Evolutionary conservation across 1,140 invertebrate species (phyloP).

Genomic region (Bombus waltoni): DNA sequence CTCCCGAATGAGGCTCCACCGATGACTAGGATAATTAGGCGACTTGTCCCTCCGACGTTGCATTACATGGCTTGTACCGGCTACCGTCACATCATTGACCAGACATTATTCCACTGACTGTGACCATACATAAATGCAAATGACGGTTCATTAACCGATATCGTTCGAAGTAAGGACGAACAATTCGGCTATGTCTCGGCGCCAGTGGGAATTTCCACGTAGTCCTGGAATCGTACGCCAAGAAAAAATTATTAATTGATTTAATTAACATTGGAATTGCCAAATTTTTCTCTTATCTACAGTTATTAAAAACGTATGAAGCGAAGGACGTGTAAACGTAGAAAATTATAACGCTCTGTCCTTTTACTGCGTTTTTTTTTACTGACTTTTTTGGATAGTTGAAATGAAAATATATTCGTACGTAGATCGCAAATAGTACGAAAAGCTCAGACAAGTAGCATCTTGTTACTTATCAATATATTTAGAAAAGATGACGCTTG

Average conservation of each 20-base stretch:
- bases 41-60: slow-evolving; percentile 47
- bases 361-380: neutral
- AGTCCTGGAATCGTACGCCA: neutral
- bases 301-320: too few relatives aligned
- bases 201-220: neutral
- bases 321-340: neutral
- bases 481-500: neutral
- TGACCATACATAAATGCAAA: slow-evolving; percentile 44
- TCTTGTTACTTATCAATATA: too few relatives aligned
- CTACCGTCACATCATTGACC: slow-evolving; percentile 46
- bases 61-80: slow-evolving; percentile 17
- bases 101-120: slow-evolving; percentile 37
- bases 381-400: neutral
- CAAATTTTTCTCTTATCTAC: too few relatives aligned
- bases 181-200: neutral
- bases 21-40: slow-evolving; percentile 59
- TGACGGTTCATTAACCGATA: slow-evolving; percentile 13
- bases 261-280: too few relatives aligned
- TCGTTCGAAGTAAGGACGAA: slow-evolving; percentile 9
- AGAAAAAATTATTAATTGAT: too few relatives aligned
- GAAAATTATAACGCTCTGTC: neutral
- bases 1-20: slow-evolving; percentile 44
- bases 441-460: neutral
- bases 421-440: neutral
- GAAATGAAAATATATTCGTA: neutral